A percentile compares a stretch with the other conserved stretches of the same genome.
phyloP scores from a whole-genome alignment of 2,888 invertebrate species.

The Ditula angustiorana region DNA sequence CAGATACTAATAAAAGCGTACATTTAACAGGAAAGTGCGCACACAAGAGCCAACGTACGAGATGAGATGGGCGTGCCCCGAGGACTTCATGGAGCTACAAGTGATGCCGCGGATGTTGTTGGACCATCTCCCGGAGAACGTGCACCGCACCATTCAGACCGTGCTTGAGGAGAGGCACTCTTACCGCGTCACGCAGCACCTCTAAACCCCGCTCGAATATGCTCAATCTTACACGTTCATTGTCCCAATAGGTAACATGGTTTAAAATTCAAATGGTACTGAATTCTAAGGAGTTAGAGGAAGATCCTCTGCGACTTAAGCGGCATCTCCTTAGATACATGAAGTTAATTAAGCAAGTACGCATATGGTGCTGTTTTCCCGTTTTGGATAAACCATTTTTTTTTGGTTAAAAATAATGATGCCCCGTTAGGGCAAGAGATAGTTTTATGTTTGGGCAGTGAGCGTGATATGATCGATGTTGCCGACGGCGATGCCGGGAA shows the following conservation, averaged over 20 bases:
- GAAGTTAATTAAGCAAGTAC: no score
- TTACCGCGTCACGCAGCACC: slow-evolving; percentile 74
- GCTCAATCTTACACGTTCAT: not conserved
- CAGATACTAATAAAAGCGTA: not conserved
- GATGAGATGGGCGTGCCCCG: slow-evolving; percentile 92
- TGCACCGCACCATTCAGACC: slow-evolving; percentile 88
- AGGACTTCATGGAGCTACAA: slow-evolving; percentile 92
- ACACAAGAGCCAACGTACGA: slow-evolving; percentile 88
- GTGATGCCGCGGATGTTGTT: slow-evolving; percentile 94
- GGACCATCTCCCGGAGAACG: slow-evolving; percentile 94
- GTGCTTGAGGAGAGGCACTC: slow-evolving; percentile 84
- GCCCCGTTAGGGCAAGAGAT: no score
- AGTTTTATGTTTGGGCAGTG: not conserved
- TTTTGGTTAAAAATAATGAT: no score
- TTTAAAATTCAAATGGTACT: no score
- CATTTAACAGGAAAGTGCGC: slow-evolving; percentile 83
- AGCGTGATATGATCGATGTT: not conserved
- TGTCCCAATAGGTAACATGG: not conserved
- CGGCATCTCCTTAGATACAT: no score
- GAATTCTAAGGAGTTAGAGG: no score
- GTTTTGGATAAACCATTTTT: no score
- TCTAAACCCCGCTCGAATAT: slow-evolving; percentile 48
- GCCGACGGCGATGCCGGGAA: not conserved
- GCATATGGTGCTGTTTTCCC: no score
- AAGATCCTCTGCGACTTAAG: no score